These are phyloP conservation scores for Patiria pectinifera DNA, from an alignment of 53 echinoderm and acorn worm species.

Conservation along the genomic window DNA sequence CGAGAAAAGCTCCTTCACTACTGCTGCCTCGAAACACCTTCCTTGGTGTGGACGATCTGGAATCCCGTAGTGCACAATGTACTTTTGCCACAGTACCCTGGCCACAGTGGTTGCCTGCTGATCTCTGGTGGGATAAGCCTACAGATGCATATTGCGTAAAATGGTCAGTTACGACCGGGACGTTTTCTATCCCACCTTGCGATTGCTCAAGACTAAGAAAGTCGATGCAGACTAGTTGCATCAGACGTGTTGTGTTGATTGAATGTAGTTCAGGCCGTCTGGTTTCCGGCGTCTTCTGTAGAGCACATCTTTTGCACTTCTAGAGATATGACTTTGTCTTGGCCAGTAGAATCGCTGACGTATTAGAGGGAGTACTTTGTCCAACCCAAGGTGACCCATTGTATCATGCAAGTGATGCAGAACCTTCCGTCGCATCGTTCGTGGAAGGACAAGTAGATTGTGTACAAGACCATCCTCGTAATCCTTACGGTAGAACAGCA, in stretches of 20 bases:
- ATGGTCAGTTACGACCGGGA: neutral
- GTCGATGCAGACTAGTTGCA: constrained; percentile 13
- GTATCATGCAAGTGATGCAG: neutral
- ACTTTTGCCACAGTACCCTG: no score
- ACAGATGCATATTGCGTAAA: no score
- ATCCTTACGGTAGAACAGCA: neutral
- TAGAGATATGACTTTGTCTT: neutral
- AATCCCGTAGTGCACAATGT: no score
- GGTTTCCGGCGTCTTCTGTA: neutral
- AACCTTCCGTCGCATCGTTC: neutral
- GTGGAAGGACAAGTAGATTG: neutral
- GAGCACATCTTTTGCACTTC: neutral
- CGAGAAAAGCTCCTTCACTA: no score
- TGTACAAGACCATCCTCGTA: neutral
- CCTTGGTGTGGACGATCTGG: no score
- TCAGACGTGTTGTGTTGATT: constrained; percentile 8
- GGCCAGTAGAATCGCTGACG: neutral
- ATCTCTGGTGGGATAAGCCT: no score
- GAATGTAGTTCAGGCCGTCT: neutral
- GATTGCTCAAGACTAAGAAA: constrained; percentile 37
- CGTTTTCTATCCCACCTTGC: neutral
- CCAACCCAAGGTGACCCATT: constrained; percentile 31
- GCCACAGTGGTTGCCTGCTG: no score
- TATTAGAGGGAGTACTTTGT: neutral
- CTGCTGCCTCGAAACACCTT: no score